A percentile compares a stretch with the other conserved stretches of the same genome.
Conservation (phyloP, 2,113 vertebrate species). For the Malaclemys terrapin region DNA sequence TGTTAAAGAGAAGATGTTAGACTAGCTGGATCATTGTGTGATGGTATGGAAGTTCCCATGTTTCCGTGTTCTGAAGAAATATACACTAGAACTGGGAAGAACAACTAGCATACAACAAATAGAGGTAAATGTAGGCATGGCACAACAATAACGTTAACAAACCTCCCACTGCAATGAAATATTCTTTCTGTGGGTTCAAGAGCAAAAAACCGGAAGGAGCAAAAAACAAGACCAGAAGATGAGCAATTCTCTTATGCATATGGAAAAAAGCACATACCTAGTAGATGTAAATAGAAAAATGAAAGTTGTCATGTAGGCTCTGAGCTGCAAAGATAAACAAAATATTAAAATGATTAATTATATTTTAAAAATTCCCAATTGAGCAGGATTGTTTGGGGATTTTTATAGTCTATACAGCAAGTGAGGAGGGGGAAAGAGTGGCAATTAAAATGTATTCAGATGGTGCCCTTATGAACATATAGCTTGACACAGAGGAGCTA, state of each 20-base stretch:
- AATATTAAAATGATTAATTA: background rate
- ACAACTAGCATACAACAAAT: background rate
- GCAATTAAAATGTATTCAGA: background rate
- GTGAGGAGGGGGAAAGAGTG: background rate
- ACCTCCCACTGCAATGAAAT: background rate
- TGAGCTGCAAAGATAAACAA: background rate
- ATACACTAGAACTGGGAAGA: background rate
- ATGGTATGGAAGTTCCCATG: background rate
- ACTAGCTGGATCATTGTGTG: background rate
- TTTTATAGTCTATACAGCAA: background rate
- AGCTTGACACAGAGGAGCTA: background rate
- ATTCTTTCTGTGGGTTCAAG: background rate
- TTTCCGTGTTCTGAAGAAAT: background rate
- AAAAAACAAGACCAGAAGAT: background rate
- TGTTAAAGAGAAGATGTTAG: background rate
- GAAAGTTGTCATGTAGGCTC: background rate
- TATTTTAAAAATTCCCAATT: background rate
- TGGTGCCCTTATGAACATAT: background rate
- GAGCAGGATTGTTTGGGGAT: background rate
- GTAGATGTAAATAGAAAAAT: background rate
- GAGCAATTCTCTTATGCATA: background rate
- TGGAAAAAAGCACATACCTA: background rate
- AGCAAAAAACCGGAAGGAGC: background rate
- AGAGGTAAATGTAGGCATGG: background rate
- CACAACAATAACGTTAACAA: background rate